These are phyloP conservation scores for Neolamprologus devosi DNA, from an alignment of 2,113 vertebrate species.

Conservation along the genomic window DNA sequence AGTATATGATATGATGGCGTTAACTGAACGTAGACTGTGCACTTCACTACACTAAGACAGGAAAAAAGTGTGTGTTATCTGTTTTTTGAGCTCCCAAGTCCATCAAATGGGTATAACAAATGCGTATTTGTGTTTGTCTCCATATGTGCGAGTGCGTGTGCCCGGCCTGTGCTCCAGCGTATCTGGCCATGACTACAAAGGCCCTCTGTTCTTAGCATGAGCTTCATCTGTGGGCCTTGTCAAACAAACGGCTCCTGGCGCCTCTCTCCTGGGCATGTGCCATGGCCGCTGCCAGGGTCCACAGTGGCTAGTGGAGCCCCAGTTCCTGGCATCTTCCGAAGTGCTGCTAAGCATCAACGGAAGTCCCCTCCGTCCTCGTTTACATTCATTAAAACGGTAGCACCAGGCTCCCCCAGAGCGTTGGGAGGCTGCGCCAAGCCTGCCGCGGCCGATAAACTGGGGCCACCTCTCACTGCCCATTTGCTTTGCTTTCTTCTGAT, in stretches of 20 bases:
- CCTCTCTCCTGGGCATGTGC: constrained; percentile 52
- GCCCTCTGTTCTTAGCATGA: constrained; percentile 62
- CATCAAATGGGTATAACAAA: constrained; percentile 5
- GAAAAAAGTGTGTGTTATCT: neutral
- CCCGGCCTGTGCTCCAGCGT: constrained; percentile 26
- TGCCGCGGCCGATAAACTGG: constrained; percentile 68
- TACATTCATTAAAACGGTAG: constrained; percentile 70
- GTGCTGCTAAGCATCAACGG: constrained; percentile 36
- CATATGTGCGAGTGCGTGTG: constrained; percentile 18
- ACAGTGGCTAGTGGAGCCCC: constrained; percentile 44
- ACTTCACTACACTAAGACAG: neutral
- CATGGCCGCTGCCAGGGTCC: constrained; percentile 49
- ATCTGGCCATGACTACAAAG: constrained; percentile 70
- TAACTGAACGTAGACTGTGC: neutral
- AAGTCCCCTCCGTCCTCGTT: constrained; percentile 64
- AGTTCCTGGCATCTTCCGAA: constrained; percentile 53
- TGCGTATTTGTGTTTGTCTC: constrained; percentile 4
- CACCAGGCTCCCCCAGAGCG: constrained; percentile 50
- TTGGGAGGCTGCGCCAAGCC: constrained; percentile 50
- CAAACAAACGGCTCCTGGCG: constrained; percentile 62
- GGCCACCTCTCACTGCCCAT: constrained; percentile 62
- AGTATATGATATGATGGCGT: neutral
- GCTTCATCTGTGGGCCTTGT: constrained; percentile 65
- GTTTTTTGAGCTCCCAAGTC: neutral
- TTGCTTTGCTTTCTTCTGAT: constrained; percentile 48